Percentiles rank a stretch among this genome's conserved stretches.
phyloP scores from a whole-genome alignment of 2,113 vertebrate species.

The Paradisaea rubra region DNA sequence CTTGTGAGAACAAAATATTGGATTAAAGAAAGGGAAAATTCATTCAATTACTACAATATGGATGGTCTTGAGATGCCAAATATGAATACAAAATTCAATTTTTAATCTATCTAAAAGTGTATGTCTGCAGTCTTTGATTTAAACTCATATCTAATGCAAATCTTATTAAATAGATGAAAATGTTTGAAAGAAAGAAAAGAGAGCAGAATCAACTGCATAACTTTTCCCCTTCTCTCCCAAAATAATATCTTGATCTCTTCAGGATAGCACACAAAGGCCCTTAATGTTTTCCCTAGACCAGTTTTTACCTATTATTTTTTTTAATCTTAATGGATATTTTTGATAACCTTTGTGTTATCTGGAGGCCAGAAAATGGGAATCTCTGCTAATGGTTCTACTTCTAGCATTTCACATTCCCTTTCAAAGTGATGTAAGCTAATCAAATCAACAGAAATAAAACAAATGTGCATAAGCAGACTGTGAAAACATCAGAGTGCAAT shows the following conservation, averaged over 20 bases:
- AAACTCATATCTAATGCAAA: neutral
- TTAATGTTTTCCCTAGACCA: neutral
- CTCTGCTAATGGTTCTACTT: neutral
- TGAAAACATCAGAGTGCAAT: neutral
- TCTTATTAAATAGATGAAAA: neutral
- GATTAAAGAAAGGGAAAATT: neutral
- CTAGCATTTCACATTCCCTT: neutral
- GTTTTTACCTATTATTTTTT: neutral
- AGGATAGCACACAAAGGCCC: neutral
- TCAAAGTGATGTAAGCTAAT: neutral
- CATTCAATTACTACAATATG: neutral
- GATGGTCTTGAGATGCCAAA: neutral
- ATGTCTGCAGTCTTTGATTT: neutral
- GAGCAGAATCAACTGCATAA: neutral
- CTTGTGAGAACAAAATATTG: neutral
- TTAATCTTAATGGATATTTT: neutral
- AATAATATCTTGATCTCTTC: neutral
- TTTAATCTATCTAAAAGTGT: conserved; percentile 9
- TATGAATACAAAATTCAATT: neutral
- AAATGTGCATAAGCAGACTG: neutral
- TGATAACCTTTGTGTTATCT: neutral
- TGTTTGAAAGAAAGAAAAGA: neutral
- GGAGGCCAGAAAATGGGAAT: neutral
- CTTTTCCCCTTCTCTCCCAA: neutral
- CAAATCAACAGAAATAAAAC: neutral